Base-by-base conservation (phyloP, 1,140 invertebrate genomes). In the Neodiprion fabricii region DNA sequence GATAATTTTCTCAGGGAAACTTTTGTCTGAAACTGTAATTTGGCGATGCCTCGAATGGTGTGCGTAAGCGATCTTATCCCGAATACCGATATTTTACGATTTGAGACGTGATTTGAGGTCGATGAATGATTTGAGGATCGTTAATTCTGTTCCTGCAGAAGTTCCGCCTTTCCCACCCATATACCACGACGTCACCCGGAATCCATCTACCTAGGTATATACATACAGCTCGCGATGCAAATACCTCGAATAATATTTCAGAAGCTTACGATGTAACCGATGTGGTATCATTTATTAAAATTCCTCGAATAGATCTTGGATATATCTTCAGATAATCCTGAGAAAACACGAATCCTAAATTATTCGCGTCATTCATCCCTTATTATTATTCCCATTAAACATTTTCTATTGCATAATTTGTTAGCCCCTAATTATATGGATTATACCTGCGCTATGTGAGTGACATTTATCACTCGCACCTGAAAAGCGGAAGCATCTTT, bases 261-360 rank as follows among this genome's bases (percentile, higher is more conserved):
- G 53, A 61, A 61, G 53, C 53, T 61, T 61, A 61, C 53, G 53
- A 61, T 61, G 53, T 61, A 61, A 61, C 53, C 53, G 53, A 61
- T 61, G 53, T 61, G 53, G n/a, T 61, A 61, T 61, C 53, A 61
- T 61, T 61, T 61, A 61, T 61, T 61, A 14, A 17, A 61, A 61
- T 61, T 61, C 53, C 11, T 61, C 53, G 0, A 17, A 61, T 61
- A 61, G 53, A 61, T 61, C 53, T 61, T 17, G 28, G 28, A 40
- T 12, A 61, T 17, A 61, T 61, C 53, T 17, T 61, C 11, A 12
- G 53, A 61, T 61, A 61, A 61, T 61, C 53, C 53, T 61, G 53
- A 12, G 53, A 61, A 61, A 61, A 8, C 53, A 17, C 53, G 53
- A 61, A 61, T 9, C 11, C 53, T 61, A 61, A 61, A 61, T 61